Conservation (phyloP, 2,797 vertebrate species). For the Tinamus major region DNA sequence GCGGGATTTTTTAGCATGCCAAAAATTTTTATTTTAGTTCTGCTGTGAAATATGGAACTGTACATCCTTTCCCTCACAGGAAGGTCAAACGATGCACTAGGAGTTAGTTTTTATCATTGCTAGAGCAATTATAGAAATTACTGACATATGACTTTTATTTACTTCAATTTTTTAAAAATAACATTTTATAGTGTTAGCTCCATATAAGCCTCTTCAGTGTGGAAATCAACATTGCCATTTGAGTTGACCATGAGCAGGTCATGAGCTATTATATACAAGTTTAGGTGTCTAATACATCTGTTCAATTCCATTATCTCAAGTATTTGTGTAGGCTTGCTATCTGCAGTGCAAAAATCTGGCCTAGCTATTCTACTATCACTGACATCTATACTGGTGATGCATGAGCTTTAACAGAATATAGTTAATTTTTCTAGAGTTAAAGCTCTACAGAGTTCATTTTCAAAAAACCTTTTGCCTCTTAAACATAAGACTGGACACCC, state of each 20-base stretch:
- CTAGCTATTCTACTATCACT: not conserved
- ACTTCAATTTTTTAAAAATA: not conserved
- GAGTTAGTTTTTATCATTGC: not conserved
- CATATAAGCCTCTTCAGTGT: not conserved
- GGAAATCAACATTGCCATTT: not conserved
- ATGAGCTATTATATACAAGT: not conserved
- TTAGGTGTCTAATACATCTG: not conserved
- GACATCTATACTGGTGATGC: not conserved
- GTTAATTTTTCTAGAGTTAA: not conserved
- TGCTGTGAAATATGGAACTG: not conserved
- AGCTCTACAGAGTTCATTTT: not conserved
- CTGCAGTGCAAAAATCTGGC: not conserved
- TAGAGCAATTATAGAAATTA: constrained; percentile 3
- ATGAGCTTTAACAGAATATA: not conserved
- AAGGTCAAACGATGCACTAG: not conserved
- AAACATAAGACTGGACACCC: not conserved
- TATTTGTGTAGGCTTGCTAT: not conserved
- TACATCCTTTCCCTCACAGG: not conserved
- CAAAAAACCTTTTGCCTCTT: not conserved
- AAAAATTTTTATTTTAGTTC: not conserved
- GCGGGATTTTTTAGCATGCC: not conserved
- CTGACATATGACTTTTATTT: not conserved
- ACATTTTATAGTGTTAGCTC: not conserved
- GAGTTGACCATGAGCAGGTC: not conserved
- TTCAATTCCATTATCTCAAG: not conserved